phyloP scores from a whole-genome alignment of 2,797 vertebrate genomes.

The Squalus acanthias region DNA sequence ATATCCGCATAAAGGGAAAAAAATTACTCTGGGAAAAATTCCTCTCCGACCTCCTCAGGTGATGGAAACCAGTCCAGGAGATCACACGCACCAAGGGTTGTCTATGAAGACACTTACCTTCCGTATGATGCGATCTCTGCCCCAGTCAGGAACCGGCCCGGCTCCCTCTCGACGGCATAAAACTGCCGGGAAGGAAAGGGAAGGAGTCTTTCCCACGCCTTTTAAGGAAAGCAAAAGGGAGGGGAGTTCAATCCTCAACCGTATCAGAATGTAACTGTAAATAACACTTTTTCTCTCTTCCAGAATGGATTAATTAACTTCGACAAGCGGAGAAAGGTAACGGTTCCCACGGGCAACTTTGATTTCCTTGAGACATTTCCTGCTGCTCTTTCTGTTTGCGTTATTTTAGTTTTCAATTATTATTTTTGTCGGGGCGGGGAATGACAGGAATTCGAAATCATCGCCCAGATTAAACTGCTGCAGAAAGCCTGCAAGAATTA shows the following conservation, averaged over 20 bases:
- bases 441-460: constrained; percentile 79
- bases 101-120: background rate
- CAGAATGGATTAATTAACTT: constrained; percentile 90
- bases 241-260: background rate
- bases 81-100: too few relatives aligned
- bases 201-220: background rate
- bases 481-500: constrained; percentile 80
- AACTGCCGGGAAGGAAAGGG: background rate
- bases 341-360: background rate
- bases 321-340: constrained; percentile 82
- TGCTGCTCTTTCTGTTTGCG: constrained; percentile 41
- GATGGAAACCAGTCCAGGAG: too few relatives aligned
- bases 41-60: too few relatives aligned
- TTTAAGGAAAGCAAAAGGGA: background rate
- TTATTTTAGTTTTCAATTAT: background rate
- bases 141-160: background rate
- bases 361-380: background rate
- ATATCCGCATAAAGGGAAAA: too few relatives aligned
- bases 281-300: constrained; percentile 45
- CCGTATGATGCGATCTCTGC: background rate
- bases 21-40: too few relatives aligned
- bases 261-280: constrained; percentile 38
- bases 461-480: constrained; percentile 78
- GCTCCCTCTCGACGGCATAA: background rate
- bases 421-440: background rate